phyloP scores from a whole-genome alignment of 2,888 invertebrate genomes.

The Drosophila emarginata region DNA sequence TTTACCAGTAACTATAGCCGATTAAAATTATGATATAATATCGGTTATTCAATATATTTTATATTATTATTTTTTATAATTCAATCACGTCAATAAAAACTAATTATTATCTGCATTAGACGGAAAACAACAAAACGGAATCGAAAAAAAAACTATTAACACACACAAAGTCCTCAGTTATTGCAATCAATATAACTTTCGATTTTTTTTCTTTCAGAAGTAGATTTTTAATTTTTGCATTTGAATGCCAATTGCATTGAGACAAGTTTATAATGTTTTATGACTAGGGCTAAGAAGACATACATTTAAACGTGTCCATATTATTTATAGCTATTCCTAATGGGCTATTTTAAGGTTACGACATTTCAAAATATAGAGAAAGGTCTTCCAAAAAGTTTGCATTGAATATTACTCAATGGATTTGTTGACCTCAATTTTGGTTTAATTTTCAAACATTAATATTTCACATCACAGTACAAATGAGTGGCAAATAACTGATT shows the following conservation, averaged over 20 bases:
- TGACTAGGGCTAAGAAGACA: constrained; percentile 38
- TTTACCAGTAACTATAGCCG: background rate
- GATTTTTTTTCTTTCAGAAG: constrained; percentile 23
- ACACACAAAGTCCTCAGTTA: constrained; percentile 13
- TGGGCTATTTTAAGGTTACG: constrained; percentile 23
- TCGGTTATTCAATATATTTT: constrained; percentile 34
- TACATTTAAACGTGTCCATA: background rate
- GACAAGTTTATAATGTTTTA: constrained; percentile 14
- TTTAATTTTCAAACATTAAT: background rate
- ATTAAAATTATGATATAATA: background rate
- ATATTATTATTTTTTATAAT: constrained; percentile 1
- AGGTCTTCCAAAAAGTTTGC: constrained; percentile 22
- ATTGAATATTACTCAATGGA: constrained; percentile 21
- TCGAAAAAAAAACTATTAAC: constrained; percentile 4
- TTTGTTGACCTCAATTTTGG: constrained; percentile 26
- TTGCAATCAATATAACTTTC: constrained; percentile 21
- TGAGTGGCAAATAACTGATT: constrained; percentile 7
- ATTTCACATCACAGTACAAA: background rate
- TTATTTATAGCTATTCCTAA: constrained; percentile 35
- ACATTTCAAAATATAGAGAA: constrained; percentile 28
- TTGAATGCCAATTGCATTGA: constrained; percentile 63
- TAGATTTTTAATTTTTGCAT: constrained; percentile 56
- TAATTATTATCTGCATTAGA: constrained; percentile 9
- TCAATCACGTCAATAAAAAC: constrained; percentile 14
- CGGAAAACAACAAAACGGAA: background rate